Conservation (phyloP, 2,888 invertebrate genomes). For the Argyresthia albistria region DNA sequence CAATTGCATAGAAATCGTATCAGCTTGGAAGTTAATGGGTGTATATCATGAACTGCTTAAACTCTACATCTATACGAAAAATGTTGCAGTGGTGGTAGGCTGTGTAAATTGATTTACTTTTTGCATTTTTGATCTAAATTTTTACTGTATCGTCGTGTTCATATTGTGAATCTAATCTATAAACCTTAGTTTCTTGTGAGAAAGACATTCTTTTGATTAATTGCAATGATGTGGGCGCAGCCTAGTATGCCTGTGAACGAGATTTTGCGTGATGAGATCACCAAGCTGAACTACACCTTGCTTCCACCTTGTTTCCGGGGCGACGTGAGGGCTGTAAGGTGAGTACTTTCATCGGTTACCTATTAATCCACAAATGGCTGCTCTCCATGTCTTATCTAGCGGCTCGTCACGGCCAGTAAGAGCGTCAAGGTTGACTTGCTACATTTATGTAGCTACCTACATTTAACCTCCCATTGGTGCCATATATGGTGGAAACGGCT, state of each 20-base stretch:
- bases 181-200: no score
- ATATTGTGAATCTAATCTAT: no score
- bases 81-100: no score
- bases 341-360: constrained; percentile 4
- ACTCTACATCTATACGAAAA: no score
- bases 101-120: no score
- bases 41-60: no score
- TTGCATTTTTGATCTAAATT: no score
- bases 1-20: no score
- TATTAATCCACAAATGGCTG: not conserved
- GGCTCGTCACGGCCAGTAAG: not conserved
- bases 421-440: not conserved
- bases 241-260: constrained; percentile 27
- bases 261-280: constrained; percentile 30
- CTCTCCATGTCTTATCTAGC: not conserved
- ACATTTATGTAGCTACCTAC: not conserved
- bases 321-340: constrained; percentile 33
- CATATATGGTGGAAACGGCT: not conserved
- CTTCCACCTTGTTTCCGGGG: constrained; percentile 36
- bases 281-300: constrained; percentile 30
- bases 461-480: no score
- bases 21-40: no score
- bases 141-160: no score
- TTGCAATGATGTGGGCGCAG: not conserved
- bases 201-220: no score